Conservation (phyloP, 2,888 invertebrate species). For the Ochropleura leucogaster region DNA sequence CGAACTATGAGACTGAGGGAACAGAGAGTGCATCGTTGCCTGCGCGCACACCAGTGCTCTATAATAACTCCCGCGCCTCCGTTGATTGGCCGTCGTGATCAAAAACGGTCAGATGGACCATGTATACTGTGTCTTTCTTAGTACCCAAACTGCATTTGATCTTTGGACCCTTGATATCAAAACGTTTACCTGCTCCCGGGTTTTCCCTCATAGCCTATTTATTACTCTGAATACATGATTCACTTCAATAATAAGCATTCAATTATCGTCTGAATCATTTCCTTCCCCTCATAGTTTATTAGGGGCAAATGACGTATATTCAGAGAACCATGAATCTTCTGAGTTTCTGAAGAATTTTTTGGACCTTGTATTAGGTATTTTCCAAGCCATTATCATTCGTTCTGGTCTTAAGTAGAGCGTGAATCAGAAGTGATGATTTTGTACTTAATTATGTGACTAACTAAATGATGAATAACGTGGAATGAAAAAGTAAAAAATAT, state of each 20-base stretch:
- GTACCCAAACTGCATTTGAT: background rate
- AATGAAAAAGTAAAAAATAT: too few species aligned
- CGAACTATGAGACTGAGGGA: too few species aligned
- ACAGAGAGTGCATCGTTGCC: too few species aligned
- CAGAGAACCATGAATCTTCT: constrained; percentile 66
- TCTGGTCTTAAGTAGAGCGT: constrained; percentile 34
- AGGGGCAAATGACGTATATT: constrained; percentile 71
- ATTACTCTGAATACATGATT: constrained; percentile 69
- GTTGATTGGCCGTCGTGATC: too few species aligned
- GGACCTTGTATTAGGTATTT: constrained; percentile 29
- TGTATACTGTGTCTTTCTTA: background rate
- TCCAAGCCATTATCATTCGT: constrained; percentile 47
- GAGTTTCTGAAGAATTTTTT: constrained; percentile 45
- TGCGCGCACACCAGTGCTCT: too few species aligned
- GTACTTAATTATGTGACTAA: constrained; percentile 23
- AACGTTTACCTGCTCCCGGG: constrained; percentile 64
- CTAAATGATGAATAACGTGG: background rate
- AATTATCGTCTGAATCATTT: constrained; percentile 75
- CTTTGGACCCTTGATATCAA: constrained; percentile 15
- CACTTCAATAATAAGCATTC: constrained; percentile 72
- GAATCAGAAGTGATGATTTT: constrained; percentile 44
- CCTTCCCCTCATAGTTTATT: constrained; percentile 69
- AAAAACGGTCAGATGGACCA: too few species aligned
- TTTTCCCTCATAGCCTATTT: constrained; percentile 70
- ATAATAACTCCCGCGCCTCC: too few species aligned